phyloP scores from a whole-genome alignment of 2,113 vertebrate genomes.

The Dascyllus trimaculatus region DNA sequence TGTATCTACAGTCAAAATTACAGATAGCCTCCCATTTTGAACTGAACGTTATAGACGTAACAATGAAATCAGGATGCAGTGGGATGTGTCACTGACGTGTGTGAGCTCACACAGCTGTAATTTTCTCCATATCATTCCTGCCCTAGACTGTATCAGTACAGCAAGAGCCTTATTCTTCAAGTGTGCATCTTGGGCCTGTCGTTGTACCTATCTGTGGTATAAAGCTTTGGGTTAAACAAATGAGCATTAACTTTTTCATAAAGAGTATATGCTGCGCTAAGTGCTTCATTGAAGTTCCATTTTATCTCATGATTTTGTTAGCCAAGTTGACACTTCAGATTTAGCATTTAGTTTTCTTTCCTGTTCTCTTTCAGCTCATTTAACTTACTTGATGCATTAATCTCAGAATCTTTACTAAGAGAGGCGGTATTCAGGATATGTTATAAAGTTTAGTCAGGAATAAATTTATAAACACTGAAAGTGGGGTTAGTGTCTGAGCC shows the following conservation, averaged over 20 bases:
- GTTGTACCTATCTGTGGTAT: background rate
- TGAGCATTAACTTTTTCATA: no score
- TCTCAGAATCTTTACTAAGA: conserved; percentile 15
- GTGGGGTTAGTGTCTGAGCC: background rate
- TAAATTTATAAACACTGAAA: conserved; percentile 5
- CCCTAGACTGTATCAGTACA: background rate
- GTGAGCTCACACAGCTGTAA: background rate
- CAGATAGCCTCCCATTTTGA: conserved; percentile 9
- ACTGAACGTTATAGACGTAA: background rate
- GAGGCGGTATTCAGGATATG: background rate
- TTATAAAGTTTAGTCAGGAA: conserved; percentile 7
- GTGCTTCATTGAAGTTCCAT: no score
- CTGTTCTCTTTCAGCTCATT: background rate
- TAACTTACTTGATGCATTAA: conserved; percentile 7
- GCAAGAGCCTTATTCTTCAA: background rate
- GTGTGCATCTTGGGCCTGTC: background rate
- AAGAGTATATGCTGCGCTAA: no score
- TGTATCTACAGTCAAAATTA: conserved; percentile 30
- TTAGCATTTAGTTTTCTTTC: background rate
- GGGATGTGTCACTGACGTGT: background rate
- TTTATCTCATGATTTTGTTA: background rate
- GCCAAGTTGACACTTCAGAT: background rate
- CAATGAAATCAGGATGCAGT: background rate
- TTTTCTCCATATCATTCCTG: background rate
- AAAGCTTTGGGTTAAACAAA: no score